Percentiles rank a stretch among this genome's conserved stretches.
These are phyloP conservation scores for Clarias pachynema DNA, from an alignment of 2,797 vertebrate genomes.

Conservation along the genomic window DNA sequence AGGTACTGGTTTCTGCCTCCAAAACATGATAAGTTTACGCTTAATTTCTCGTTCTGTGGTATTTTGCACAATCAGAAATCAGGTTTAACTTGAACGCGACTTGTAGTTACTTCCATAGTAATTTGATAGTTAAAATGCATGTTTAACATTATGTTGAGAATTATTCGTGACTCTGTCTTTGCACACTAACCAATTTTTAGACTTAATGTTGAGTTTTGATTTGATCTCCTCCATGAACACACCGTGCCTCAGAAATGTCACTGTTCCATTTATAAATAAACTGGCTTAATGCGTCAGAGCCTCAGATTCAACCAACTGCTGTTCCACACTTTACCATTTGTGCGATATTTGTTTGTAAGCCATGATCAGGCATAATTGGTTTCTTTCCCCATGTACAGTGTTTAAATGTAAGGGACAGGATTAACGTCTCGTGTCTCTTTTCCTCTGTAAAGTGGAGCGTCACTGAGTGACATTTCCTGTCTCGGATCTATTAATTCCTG, in stretches of 20 bases:
- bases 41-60: not conserved
- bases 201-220: not conserved
- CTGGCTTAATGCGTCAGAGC: not conserved
- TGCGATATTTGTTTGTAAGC: not conserved
- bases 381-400: not conserved
- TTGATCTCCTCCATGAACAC: not conserved
- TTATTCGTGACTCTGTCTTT: not conserved
- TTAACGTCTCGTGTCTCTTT: not conserved
- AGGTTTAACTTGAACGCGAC: too few species aligned
- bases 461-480: conserved; percentile 30
- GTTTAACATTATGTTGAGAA: not conserved
- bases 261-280: not conserved
- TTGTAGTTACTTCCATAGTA: not conserved
- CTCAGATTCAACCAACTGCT: not conserved
- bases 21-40: not conserved
- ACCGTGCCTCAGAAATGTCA: not conserved
- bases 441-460: not conserved
- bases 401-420: not conserved
- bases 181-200: not conserved
- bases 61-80: too few species aligned
- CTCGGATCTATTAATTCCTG: not conserved
- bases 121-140: not conserved
- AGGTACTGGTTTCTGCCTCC: not conserved
- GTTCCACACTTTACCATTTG: not conserved
- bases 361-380: not conserved